These are phyloP conservation scores for Colius striatus DNA, from an alignment of 2,113 vertebrate species.

Conservation along the genomic window DNA sequence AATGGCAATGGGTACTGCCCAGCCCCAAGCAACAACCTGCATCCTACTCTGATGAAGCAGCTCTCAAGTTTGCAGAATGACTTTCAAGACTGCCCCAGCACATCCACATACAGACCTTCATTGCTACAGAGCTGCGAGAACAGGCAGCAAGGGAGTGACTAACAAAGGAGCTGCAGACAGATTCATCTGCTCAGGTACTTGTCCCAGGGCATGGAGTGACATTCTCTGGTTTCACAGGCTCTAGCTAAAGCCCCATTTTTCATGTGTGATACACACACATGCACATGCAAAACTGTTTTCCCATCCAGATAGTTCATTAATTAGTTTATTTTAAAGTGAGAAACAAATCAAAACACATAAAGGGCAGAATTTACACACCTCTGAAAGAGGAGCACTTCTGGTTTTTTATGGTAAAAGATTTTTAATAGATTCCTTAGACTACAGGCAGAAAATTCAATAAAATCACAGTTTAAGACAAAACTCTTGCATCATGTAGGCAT, in stretches of 20 bases:
- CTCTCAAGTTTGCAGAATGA: no score
- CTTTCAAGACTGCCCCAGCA: neutral
- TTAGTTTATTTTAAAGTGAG: neutral
- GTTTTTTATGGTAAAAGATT: neutral
- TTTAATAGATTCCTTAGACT: neutral
- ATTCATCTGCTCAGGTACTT: conserved; percentile 75
- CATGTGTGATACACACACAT: neutral
- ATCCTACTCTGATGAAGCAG: neutral
- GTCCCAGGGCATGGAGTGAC: conserved; percentile 29
- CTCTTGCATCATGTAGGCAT: neutral
- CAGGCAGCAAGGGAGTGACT: conserved; percentile 66
- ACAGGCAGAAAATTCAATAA: neutral
- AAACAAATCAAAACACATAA: neutral
- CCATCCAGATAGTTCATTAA: neutral
- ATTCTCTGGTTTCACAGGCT: neutral
- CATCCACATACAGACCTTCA: conserved; percentile 39
- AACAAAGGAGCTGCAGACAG: conserved; percentile 18
- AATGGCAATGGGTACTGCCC: no score
- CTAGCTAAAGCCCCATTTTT: neutral
- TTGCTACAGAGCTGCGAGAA: conserved; percentile 62
- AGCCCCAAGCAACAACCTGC: neutral
- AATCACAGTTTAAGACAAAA: neutral
- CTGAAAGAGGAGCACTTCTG: neutral
- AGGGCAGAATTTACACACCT: neutral
- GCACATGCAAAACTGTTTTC: neutral